Conservation (phyloP, 2,797 vertebrate species). For the Coregonus ussuriensis region DNA sequence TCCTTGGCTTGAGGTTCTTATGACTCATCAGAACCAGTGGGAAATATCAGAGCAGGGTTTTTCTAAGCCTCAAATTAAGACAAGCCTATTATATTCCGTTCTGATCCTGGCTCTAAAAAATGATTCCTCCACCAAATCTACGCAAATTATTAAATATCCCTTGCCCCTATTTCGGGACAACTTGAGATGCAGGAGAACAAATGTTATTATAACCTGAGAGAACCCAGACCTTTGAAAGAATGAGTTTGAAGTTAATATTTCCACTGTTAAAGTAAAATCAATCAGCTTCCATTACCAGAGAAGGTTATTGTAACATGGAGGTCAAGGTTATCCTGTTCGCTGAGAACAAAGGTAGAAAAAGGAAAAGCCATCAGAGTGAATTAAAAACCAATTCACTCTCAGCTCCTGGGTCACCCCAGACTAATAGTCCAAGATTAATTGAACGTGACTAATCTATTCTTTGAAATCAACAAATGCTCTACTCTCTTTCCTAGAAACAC, state of each 20-base stretch:
- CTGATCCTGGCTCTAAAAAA: neutral
- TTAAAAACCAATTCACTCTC: neutral
- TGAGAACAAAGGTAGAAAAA: neutral
- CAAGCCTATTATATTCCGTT: neutral
- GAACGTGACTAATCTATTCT: slow-evolving; percentile 4
- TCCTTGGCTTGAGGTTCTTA: neutral
- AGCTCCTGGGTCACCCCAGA: neutral
- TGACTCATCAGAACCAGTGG: neutral
- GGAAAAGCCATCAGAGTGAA: neutral
- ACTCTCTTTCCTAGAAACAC: slow-evolving; percentile 6
- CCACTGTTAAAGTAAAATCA: neutral
- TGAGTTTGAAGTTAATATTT: neutral
- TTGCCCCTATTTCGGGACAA: neutral
- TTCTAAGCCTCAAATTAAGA: neutral
- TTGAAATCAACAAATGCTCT: slow-evolving; percentile 9
- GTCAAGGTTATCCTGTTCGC: neutral
- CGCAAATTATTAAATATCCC: too few species aligned
- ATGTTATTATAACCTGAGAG: neutral
- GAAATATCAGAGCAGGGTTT: neutral
- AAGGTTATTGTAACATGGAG: neutral
- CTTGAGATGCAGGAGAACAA: neutral
- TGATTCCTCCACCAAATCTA: too few species aligned
- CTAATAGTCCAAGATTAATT: slow-evolving; percentile 6
- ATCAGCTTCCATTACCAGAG: neutral
- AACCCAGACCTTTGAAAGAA: neutral